phyloP scores from a whole-genome alignment of 1,140 invertebrate species.

The Drosophila bifasciata region DNA sequence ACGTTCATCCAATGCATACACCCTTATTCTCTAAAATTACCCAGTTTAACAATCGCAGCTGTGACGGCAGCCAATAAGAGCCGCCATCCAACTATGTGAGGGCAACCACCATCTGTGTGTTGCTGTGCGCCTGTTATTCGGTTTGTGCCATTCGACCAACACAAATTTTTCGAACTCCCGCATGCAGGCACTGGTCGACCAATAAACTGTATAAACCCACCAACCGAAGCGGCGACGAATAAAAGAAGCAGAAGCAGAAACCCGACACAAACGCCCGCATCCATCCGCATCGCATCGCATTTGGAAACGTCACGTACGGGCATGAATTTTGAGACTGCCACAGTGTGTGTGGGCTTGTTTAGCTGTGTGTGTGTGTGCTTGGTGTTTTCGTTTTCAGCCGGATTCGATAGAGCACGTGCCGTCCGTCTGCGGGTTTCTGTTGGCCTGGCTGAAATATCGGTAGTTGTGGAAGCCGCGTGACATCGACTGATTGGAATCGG shows the following conservation, averaged over 20 bases:
- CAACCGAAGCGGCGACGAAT: slow-evolving; percentile 74
- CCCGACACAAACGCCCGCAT: slow-evolving; percentile 29
- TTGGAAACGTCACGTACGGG: slow-evolving; percentile 20
- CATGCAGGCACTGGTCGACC: slow-evolving; percentile 69
- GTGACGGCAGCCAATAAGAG: slow-evolving; percentile 83
- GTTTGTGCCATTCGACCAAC: slow-evolving; percentile 83
- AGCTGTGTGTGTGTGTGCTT: slow-evolving; percentile 25
- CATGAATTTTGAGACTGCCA: not conserved
- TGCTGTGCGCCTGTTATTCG: slow-evolving; percentile 72
- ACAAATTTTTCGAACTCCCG: slow-evolving; percentile 83
- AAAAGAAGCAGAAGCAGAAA: slow-evolving; percentile 70
- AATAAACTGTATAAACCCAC: slow-evolving; percentile 79
- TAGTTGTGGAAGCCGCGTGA: slow-evolving; percentile 77
- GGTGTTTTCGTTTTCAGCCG: slow-evolving; percentile 1
- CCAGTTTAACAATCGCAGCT: slow-evolving; percentile 24
- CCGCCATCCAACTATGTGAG: slow-evolving; percentile 83
- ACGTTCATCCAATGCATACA: not conserved
- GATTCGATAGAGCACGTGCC: slow-evolving; percentile 57
- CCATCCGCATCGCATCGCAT: slow-evolving; percentile 18
- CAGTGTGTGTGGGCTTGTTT: slow-evolving; percentile 5
- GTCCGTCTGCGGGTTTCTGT: slow-evolving; percentile 16
- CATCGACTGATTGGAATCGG: slow-evolving; percentile 66
- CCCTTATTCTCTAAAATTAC: too few species aligned
- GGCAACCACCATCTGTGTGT: slow-evolving; percentile 51
- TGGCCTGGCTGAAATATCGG: slow-evolving; percentile 75